Conservation (phyloP, 2,797 vertebrate genomes). For the Syndactyla subalaris region DNA sequence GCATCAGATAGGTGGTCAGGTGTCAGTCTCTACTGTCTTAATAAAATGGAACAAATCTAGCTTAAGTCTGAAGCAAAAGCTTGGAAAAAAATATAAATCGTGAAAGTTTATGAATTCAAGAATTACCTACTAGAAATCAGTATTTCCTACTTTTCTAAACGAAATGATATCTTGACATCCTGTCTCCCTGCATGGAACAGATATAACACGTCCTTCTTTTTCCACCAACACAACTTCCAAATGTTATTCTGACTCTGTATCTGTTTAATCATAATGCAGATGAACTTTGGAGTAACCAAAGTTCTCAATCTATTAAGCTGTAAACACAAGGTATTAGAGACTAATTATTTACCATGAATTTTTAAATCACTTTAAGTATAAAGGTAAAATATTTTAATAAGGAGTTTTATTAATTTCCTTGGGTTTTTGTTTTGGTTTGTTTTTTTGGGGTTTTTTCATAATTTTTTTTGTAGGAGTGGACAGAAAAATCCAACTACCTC, state of each 20-base stretch:
- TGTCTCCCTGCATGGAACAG: not conserved
- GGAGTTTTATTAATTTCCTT: not conserved
- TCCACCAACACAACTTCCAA: not conserved
- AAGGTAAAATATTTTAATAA: not conserved
- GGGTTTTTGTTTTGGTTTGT: not conserved
- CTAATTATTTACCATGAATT: not conserved
- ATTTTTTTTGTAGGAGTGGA: not conserved
- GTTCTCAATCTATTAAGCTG: not conserved
- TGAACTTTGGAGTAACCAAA: not conserved
- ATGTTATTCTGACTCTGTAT: not conserved
- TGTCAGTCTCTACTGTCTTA: not conserved
- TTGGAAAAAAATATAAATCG: not conserved
- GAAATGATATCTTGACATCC: not conserved
- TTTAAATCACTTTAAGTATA: not conserved
- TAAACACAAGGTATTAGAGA: not conserved
- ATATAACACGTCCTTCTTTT: not conserved
- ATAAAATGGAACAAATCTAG: not conserved
- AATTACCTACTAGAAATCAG: rapidly evolving
- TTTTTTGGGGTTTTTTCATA: not conserved
- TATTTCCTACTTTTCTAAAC: not conserved
- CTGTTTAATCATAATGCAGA: not conserved
- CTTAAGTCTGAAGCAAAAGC: not conserved
- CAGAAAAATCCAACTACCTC: not conserved
- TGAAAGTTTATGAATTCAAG: not conserved
- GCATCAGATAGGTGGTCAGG: not conserved